Percentiles rank a stretch among this genome's conserved stretches.
phyloP scores from a whole-genome alignment of 2,113 vertebrate species.

The Chrysemys picta region DNA sequence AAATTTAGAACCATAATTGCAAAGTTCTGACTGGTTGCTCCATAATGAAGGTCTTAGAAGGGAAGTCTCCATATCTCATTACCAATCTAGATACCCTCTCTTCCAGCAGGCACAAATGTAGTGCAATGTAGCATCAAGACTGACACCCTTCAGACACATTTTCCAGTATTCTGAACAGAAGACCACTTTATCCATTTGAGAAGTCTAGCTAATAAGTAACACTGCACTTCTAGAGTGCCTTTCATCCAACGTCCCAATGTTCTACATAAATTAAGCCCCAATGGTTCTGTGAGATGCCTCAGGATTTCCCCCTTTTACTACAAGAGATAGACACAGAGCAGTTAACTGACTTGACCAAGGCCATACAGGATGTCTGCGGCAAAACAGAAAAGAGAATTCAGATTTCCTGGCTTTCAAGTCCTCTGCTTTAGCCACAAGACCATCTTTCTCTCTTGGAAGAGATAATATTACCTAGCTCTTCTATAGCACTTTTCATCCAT shows the following conservation, averaged over 20 bases:
- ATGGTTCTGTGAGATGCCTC: neutral
- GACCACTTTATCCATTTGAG: rapidly evolving
- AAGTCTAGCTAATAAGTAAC: neutral
- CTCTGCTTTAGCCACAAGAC: neutral
- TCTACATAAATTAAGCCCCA: neutral
- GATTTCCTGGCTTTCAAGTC: neutral
- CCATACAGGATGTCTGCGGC: neutral
- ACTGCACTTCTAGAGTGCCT: neutral
- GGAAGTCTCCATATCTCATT: neutral
- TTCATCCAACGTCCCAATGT: neutral
- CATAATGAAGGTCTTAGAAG: rapidly evolving
- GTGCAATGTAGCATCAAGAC: neutral
- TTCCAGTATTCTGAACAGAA: neutral
- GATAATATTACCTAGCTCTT: neutral
- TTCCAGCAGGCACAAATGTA: neutral
- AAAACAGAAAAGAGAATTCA: neutral
- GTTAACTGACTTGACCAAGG: neutral
- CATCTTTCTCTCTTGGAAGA: neutral
- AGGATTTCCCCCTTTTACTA: neutral
- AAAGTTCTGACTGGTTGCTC: neutral
- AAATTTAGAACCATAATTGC: neutral
- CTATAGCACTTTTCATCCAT: neutral
- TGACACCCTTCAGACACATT: neutral
- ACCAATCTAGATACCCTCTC: neutral
- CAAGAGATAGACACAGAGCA: neutral